These are phyloP conservation scores for Aurelia coerulea DNA, from an alignment of 30 jellyfish, hydroid and myxozoan genomes.

Conservation along the genomic window DNA sequence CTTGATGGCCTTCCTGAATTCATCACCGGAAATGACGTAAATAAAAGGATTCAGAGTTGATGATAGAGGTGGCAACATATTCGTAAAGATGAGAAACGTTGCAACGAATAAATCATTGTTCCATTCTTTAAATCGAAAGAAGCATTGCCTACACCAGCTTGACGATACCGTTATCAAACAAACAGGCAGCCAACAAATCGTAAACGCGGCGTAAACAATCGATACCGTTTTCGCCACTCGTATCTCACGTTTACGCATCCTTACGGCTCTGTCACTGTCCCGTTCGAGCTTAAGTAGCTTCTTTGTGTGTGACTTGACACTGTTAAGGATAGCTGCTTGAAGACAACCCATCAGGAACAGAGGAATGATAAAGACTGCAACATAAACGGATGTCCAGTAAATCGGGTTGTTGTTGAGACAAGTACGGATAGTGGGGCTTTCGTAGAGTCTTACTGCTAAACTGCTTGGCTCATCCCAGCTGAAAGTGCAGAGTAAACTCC, in stretches of 20 bases:
- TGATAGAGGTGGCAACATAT: conserved; percentile 52
- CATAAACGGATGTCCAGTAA: conserved; percentile 68
- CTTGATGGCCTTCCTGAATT: conserved; percentile 56
- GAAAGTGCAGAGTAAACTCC: conserved; percentile 67
- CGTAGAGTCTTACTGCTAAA: conserved; percentile 22
- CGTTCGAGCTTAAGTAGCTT: conserved; percentile 52
- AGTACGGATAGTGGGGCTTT: conserved; percentile 20
- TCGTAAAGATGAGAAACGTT: conserved; percentile 43
- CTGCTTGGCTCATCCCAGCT: conserved; percentile 57
- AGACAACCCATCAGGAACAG: conserved; percentile 75
- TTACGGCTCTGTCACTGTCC: conserved; percentile 36
- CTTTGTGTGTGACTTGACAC: conserved; percentile 70
- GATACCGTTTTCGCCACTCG: conserved; percentile 73
- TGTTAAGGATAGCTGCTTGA: conserved; percentile 58
- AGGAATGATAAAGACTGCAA: conserved; percentile 73
- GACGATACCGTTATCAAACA: conserved; percentile 64
- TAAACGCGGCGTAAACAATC: conserved; percentile 83
- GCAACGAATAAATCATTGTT: conserved; percentile 38
- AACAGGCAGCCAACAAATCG: conserved; percentile 82
- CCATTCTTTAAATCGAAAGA: conserved; percentile 39
- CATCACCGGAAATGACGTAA: conserved; percentile 71
- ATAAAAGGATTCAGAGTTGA: conserved; percentile 74
- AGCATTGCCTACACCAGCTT: conserved; percentile 75
- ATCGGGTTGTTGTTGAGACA: conserved; percentile 68
- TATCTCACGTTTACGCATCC: conserved; percentile 64